Percentiles rank a stretch among this genome's conserved stretches.
Conservation (phyloP, 1,140 invertebrate species). For the Telenomus remus region DNA sequence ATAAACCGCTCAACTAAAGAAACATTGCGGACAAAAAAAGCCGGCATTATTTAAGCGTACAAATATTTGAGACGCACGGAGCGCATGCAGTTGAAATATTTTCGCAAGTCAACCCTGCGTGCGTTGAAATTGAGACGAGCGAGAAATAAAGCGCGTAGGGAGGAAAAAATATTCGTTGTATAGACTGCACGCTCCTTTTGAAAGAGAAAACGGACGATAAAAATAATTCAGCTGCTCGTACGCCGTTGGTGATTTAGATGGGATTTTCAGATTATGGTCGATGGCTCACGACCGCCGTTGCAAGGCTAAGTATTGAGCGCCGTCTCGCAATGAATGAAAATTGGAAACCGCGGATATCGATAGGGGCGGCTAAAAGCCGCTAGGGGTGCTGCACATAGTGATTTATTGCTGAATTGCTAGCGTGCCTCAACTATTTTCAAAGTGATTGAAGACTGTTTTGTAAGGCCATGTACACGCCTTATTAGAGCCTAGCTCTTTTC, state of each 20-base stretch:
- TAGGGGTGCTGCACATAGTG: constrained; percentile 55
- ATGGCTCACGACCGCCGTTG: constrained; percentile 59
- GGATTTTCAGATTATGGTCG: constrained; percentile 65
- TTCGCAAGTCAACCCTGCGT: constrained; percentile 44
- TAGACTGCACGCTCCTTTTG: constrained; percentile 49
- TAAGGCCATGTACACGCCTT: constrained; percentile 45
- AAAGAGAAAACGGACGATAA: constrained; percentile 61
- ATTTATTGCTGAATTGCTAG: constrained; percentile 65
- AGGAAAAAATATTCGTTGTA: constrained; percentile 33
- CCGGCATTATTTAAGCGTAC: constrained; percentile 42
- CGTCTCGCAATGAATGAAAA: constrained; percentile 66
- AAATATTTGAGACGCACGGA: constrained; percentile 41
- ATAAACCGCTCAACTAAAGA: constrained; percentile 44
- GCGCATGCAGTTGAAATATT: constrained; percentile 37
- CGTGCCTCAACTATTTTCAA: constrained; percentile 64
- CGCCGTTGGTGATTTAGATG: constrained; percentile 63
- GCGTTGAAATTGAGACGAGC: constrained; percentile 39
- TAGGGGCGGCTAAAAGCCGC: constrained; percentile 54
- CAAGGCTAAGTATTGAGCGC: constrained; percentile 64
- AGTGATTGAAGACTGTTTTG: constrained; percentile 64
- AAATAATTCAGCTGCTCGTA: constrained; percentile 68
- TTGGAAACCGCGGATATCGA: constrained; percentile 65
- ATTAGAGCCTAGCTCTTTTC: constrained; percentile 41
- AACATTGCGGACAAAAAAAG: constrained; percentile 35
- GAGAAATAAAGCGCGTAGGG: background rate